Base-by-base conservation (phyloP, 1,140 invertebrate genomes). In the Venturia canescens region DNA sequence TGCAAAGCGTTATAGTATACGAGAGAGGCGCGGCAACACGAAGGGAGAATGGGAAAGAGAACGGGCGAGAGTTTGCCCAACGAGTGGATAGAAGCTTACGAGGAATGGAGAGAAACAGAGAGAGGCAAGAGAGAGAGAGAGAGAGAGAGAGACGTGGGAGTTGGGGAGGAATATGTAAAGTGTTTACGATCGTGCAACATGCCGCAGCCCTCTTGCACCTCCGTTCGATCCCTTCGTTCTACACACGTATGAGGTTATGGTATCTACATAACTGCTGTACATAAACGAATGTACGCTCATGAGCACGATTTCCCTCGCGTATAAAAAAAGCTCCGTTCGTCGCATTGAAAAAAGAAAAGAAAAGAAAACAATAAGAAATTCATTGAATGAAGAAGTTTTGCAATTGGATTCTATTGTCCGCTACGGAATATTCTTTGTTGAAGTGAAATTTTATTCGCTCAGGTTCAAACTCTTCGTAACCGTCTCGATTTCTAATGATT, bases 161-260 rank as follows among this genome's bases (percentile, higher is more conserved):
- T 84, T 79, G 81, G 85, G 66, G 79, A 82, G 83, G 89, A 87
- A 88, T 86, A 89, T 87, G 88, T 87, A 86, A 90, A 90, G 89
- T 91, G 89, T 91, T 91, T 90, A 91, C 87, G 89, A 90, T 88
- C 88, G 89, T 53, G 88, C 88, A 90, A 89, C 89, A 87, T 90
- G 89, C 87, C 87, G 89, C 88, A 86, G 83, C 79, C 75, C 82
- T 77, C 75, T 77, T 77, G 75, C 53, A 21, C 48, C 72, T 53
- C 53, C 72, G 44, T 76, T 60, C 57, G 44, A n/a, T 31, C 75
- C 34, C 75, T 44, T 63, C 15, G 34, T 21, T 9, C 57, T 21
- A 3, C 75, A 77, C 75, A 63, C 34, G 21, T 66, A 69, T 69
- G 66, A 57, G 53, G 21, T 31, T 77, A 60, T 53, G n/a, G 75